A percentile compares a stretch with the other conserved stretches of the same genome.
phyloP scores from a whole-genome alignment of 2,888 invertebrate genomes.

The Meganola albula region DNA sequence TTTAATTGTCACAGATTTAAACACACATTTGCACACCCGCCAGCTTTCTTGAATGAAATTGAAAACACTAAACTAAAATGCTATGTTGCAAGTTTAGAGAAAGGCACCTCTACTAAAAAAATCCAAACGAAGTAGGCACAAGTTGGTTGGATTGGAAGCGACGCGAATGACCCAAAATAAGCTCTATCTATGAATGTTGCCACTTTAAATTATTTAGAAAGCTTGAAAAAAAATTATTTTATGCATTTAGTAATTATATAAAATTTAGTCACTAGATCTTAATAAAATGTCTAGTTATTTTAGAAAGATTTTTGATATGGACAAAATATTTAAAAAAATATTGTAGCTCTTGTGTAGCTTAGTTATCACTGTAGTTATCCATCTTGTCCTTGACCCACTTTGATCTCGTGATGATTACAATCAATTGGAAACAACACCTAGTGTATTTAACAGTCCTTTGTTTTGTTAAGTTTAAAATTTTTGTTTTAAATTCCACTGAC shows the following conservation, averaged over 20 bases:
- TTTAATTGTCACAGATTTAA: constrained; percentile 47
- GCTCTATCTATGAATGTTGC: constrained; percentile 70
- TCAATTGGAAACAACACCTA: too few relatives aligned
- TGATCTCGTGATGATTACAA: constrained; percentile 42
- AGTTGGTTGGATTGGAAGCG: constrained; percentile 73
- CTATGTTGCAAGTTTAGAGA: constrained; percentile 77
- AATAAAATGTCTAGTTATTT: too few relatives aligned
- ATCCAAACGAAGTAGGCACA: constrained; percentile 69
- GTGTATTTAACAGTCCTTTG: too few relatives aligned
- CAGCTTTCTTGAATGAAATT: constrained; percentile 72
- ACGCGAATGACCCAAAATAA: constrained; percentile 78
- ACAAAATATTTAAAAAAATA: too few relatives aligned
- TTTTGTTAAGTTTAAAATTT: too few relatives aligned
- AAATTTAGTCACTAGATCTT: too few relatives aligned
- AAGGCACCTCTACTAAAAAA: constrained; percentile 76
- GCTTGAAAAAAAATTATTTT: constrained; percentile 57
- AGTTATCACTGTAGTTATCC: too few relatives aligned
- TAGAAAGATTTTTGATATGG: too few relatives aligned
- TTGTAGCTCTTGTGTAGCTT: too few relatives aligned
- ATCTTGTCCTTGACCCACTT: constrained; percentile 58
- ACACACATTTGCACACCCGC: constrained; percentile 74
- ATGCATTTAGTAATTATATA: too few relatives aligned
- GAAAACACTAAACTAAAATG: constrained; percentile 72
- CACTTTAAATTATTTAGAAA: constrained; percentile 49
- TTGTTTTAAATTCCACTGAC: too few relatives aligned